A percentile compares a stretch with the other conserved stretches of the same genome.
Conservation (phyloP, 2,888 invertebrate genomes). For the Ormyrus nitidulus region DNA sequence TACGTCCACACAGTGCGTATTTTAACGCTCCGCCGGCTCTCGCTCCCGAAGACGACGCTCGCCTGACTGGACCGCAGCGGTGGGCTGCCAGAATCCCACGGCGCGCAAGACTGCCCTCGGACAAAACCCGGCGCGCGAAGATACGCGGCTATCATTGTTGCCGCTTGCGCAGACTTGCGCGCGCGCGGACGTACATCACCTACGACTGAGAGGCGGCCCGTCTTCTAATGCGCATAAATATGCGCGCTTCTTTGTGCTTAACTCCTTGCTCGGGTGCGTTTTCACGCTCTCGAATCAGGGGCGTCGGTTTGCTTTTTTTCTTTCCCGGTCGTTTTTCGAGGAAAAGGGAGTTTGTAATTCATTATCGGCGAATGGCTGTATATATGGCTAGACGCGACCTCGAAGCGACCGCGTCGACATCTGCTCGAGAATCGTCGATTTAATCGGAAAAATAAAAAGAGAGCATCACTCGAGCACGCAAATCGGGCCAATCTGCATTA, state of each 20-base stretch:
- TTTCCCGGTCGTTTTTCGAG: too few species aligned
- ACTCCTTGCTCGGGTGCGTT: too few species aligned
- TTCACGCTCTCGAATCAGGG: too few species aligned
- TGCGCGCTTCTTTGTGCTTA: neutral
- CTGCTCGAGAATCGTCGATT: too few species aligned
- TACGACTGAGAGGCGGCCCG: neutral
- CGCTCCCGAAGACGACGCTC: constrained; percentile 1
- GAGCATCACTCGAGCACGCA: too few species aligned
- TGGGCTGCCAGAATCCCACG: constrained; percentile 63
- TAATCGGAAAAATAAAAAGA: too few species aligned
- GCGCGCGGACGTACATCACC: constrained; percentile 12
- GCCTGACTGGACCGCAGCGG: neutral
- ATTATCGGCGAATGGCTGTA: too few species aligned
- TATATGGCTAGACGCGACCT: too few species aligned
- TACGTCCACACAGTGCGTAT: neutral
- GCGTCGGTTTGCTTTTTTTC: too few species aligned
- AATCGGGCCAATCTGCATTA: too few species aligned
- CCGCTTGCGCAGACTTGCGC: constrained; percentile 7
- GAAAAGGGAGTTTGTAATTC: too few species aligned
- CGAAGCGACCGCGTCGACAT: too few species aligned
- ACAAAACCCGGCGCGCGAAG: constrained; percentile 63
- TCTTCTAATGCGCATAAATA: constrained; percentile 36
- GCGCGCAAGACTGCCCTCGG: constrained; percentile 68
- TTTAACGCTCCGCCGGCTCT: constrained; percentile 5
- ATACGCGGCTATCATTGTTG: constrained; percentile 60